Base-by-base conservation (phyloP, 2,797 vertebrate genomes). In the Cynopterus sphinx region DNA sequence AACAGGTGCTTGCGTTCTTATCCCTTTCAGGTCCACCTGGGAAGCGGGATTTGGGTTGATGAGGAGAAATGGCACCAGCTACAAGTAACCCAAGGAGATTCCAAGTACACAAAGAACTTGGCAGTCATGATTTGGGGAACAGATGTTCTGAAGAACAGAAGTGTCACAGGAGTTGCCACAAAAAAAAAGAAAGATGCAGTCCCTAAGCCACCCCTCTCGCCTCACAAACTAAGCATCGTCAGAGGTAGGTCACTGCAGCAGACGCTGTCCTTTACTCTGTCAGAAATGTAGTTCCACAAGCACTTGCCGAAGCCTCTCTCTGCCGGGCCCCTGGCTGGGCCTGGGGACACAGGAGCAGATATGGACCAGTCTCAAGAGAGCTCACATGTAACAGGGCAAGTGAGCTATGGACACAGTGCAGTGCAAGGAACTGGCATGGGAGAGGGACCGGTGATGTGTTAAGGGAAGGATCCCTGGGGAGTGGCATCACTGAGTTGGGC, bases 81-180 rank as follows among this genome's bases (percentile, higher is more conserved):
- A 91, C 99, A 99, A 98, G 99, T 99, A 90, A 99, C 99, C 98
- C 99, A 99, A 99, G 99, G 99, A 98, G 99, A 99, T 98, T 99
- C 99, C 97, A 99, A 99, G 98, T 99, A 99, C 99, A 99, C 99
- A 97, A 99, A 99, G 99, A 99, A 99, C 98, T 98, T 99, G 98
- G 99, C 99, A 73, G 99, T 99, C 92, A 99, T 99, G 99, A 99
- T 99, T 98, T 99, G 99, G 99, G 99, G 99, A 98, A 99, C 99
- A 84, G 99, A 99, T 99, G 99, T 99, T 97, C 99, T 99, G 95
- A 99, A 99, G 98, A 99, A 99, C 98, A 99, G 99, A 96, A 99
- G 99, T 77, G 99, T 99, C 97, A 99, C 99, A 49, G 99, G 99
- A 96, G 99, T 99, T 85, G 99, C 99, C 97, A 99, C 99, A 97